A percentile compares a stretch with the other conserved stretches of the same genome.
Evolutionary conservation across 2,888 invertebrate species (phyloP).

Genomic region (Adelphocoris suturalis): DNA sequence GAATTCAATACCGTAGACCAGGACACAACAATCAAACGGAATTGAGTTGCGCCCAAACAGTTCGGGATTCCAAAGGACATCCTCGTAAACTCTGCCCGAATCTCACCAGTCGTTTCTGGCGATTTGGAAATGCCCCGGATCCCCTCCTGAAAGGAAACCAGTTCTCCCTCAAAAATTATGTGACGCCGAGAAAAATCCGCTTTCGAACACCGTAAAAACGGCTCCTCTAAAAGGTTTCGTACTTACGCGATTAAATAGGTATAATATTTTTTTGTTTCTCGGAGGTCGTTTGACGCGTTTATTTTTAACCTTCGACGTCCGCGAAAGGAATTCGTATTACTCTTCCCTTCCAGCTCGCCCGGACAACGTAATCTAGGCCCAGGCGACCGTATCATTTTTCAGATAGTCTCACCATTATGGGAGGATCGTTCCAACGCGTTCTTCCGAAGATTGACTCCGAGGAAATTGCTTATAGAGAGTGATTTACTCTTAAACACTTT

Average conservation of each 20-base stretch:
- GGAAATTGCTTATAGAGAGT: conserved; percentile 39
- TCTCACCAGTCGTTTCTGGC: not conserved
- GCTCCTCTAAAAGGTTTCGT: not conserved
- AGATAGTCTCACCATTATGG: not conserved
- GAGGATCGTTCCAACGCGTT: not conserved
- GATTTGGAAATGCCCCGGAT: conserved; percentile 25
- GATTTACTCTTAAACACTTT: conserved; percentile 32
- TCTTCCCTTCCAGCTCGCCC: not conserved
- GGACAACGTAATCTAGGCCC: conserved; percentile 27
- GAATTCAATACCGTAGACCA: not conserved
- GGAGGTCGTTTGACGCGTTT: not conserved
- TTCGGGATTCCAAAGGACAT: not conserved
- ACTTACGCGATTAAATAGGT: not conserved
- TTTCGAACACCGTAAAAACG: conserved; percentile 11
- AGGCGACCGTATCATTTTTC: conserved; percentile 28
- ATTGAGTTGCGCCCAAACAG: not conserved
- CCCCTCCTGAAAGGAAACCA: not conserved
- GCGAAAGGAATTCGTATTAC: conserved; percentile 23
- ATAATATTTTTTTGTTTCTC: too few relatives aligned
- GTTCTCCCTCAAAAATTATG: not conserved
- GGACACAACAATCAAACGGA: not conserved
- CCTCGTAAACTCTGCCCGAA: not conserved
- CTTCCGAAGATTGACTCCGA: not conserved
- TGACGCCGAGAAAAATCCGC: conserved; percentile 1
- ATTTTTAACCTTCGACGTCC: not conserved